Percentiles rank a stretch among this genome's conserved stretches.
phyloP scores from a whole-genome alignment of 2,888 invertebrate genomes.

The Syrista parreyssii region DNA sequence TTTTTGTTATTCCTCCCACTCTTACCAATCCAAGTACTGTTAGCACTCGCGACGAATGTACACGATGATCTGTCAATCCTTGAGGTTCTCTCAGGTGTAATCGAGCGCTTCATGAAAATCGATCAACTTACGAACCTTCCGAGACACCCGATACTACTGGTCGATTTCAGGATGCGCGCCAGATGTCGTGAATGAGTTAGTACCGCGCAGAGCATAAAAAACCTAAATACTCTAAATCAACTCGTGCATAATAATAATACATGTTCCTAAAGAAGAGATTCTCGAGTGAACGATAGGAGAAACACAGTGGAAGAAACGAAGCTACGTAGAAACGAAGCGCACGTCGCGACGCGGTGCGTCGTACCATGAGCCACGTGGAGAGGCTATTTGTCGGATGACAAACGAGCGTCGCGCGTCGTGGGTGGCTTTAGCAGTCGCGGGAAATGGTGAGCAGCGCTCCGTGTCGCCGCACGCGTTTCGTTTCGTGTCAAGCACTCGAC shows the following conservation, averaged over 20 bases:
- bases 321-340: slow-evolving; percentile 27
- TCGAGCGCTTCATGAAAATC: neutral
- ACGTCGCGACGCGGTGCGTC: slow-evolving; percentile 11
- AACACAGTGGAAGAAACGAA: neutral
- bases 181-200: neutral
- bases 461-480: slow-evolving; percentile 55
- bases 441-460: slow-evolving; percentile 64
- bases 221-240: neutral
- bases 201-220: neutral
- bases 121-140: neutral
- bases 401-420: slow-evolving; percentile 65
- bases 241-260: neutral
- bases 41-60: neutral
- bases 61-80: neutral
- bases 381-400: slow-evolving; percentile 66
- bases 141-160: neutral
- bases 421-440: slow-evolving; percentile 63
- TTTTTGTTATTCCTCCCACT: neutral
- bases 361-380: slow-evolving; percentile 27
- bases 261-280: neutral
- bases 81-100: neutral
- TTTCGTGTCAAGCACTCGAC: neutral
- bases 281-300: neutral
- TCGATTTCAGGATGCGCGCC: neutral
- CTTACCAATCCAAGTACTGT: neutral